Percentiles rank a stretch among this genome's conserved stretches.
These are phyloP conservation scores for Suncus etruscus DNA, from an alignment of 2,113 vertebrate species.

Conservation along the genomic window DNA sequence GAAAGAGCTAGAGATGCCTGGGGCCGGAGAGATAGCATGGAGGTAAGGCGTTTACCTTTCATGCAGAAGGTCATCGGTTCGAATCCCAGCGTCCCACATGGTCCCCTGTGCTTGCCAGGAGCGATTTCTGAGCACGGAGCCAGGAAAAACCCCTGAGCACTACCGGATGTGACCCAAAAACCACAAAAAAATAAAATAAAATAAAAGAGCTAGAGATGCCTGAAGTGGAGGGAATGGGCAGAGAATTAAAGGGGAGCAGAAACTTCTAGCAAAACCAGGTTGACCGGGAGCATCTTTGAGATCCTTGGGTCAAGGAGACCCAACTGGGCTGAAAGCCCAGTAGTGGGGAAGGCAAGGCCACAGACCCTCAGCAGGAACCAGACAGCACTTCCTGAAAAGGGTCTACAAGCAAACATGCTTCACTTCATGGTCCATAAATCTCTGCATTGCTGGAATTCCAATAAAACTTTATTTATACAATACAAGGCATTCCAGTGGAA, in stretches of 20 bases:
- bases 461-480: slow-evolving; percentile 55
- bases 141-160: too few species aligned
- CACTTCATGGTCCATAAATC: neutral
- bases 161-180: too few species aligned
- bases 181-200: too few species aligned
- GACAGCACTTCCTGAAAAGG: neutral
- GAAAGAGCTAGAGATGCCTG: slow-evolving; percentile 31
- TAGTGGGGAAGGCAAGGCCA: neutral
- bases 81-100: too few species aligned
- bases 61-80: too few species aligned
- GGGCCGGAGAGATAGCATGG: neutral
- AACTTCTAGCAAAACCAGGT: neutral
- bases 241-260: neutral
- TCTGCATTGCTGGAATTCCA: neutral
- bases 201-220: slow-evolving; percentile 17
- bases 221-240: neutral
- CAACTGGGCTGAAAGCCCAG: neutral
- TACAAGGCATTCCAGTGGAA: neutral
- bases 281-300: neutral
- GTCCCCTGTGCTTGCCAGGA: too few species aligned
- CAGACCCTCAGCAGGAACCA: neutral
- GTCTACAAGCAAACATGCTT: neutral
- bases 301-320: neutral
- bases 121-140: too few species aligned
- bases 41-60: too few species aligned